Evolutionary conservation across 2,113 vertebrate genomes (phyloP).

Genomic region (Tragelaphus strepsiceros): DNA sequence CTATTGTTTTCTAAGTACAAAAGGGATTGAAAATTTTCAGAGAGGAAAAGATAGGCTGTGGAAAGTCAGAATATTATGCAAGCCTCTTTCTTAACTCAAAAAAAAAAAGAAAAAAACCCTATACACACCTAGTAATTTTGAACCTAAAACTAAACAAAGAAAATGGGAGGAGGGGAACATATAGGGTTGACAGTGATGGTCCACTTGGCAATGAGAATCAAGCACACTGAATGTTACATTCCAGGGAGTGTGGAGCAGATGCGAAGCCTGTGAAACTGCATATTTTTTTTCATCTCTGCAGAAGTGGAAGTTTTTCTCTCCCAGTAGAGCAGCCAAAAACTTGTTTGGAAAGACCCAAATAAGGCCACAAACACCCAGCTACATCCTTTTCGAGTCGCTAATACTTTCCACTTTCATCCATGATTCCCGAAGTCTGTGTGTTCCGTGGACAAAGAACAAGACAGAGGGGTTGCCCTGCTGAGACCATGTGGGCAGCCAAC

Average conservation of each 20-base stretch:
- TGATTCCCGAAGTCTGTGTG: not conserved
- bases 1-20: not conserved
- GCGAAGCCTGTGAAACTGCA: not conserved
- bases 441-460: not conserved
- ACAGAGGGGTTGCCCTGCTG: not conserved
- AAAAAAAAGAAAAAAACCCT: not conserved
- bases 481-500: not conserved
- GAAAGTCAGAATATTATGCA: not conserved
- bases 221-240: not conserved
- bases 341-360: constrained; percentile 5
- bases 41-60: not conserved
- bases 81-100: not conserved
- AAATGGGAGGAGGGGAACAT: not conserved
- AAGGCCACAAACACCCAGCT: not conserved
- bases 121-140: not conserved
- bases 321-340: not conserved
- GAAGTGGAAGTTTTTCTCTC: constrained; percentile 1
- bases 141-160: not conserved
- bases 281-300: not conserved
- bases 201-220: not conserved
- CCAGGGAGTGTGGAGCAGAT: not conserved
- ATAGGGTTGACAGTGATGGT: not conserved
- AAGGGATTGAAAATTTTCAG: not conserved
- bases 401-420: not conserved
- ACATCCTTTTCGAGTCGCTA: not conserved